Conservation (phyloP, 2,888 invertebrate species). For the Strigamia crassipes region DNA sequence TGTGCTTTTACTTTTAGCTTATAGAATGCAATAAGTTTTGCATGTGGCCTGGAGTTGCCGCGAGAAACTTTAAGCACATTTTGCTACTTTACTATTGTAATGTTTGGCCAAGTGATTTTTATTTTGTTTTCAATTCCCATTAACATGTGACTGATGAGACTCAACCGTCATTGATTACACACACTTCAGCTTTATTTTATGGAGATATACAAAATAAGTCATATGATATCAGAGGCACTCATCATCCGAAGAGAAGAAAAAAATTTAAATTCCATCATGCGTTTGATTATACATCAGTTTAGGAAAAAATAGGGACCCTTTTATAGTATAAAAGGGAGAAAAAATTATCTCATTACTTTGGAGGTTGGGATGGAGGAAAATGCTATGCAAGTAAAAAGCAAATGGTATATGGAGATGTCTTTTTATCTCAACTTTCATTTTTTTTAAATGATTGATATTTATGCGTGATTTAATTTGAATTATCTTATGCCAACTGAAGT, state of each 20-base stretch:
- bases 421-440: background rate
- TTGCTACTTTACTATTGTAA: too few relatives aligned
- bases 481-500: background rate
- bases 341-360: constrained; percentile 6
- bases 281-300: constrained; percentile 10
- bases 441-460: constrained; percentile 7
- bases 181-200: background rate
- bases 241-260: background rate
- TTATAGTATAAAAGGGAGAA: background rate
- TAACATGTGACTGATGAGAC: background rate
- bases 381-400: background rate
- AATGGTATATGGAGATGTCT: constrained; percentile 13
- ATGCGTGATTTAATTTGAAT: constrained; percentile 17
- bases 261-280: background rate
- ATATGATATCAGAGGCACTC: background rate
- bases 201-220: background rate
- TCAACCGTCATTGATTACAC: background rate
- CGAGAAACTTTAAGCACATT: too few relatives aligned
- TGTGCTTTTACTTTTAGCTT: too few relatives aligned
- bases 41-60: too few relatives aligned
- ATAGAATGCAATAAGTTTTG: too few relatives aligned
- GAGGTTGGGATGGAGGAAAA: background rate
- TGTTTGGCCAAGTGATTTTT: too few relatives aligned
- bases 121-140: too few relatives aligned
- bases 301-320: background rate